Conservation (phyloP, 2,797 vertebrate species). For the Chrysocyon brachyurus region DNA sequence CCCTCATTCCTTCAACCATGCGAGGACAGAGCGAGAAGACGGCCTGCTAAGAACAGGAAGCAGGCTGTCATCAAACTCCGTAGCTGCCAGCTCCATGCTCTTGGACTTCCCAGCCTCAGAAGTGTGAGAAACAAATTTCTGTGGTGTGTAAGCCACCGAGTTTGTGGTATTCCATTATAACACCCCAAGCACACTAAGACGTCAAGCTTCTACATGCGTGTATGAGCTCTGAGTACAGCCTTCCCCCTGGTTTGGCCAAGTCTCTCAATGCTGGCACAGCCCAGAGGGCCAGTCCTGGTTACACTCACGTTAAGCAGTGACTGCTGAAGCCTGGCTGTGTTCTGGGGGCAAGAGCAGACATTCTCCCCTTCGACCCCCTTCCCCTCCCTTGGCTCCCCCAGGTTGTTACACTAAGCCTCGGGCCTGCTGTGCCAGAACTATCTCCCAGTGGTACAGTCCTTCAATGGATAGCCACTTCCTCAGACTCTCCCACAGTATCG, state of each 20-base stretch:
- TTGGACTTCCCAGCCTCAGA: background rate
- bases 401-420: background rate
- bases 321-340: background rate
- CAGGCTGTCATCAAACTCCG: background rate
- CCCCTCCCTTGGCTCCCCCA: rapidly evolving
- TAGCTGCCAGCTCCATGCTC: background rate
- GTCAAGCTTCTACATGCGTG: background rate
- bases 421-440: background rate
- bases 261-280: background rate
- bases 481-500: no score
- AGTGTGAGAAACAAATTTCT: background rate
- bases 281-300: background rate
- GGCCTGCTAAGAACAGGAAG: background rate
- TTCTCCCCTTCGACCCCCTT: background rate
- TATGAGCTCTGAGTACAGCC: background rate
- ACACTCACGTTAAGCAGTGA: background rate
- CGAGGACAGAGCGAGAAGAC: background rate
- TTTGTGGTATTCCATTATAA: background rate
- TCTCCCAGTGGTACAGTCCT: background rate
- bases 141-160: background rate
- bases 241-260: background rate
- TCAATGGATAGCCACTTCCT: background rate
- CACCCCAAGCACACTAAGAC: background rate
- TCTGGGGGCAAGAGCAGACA: background rate
- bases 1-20: background rate